phyloP scores from a whole-genome alignment of 2,113 vertebrate species.

The Telmatochromis brichardi region DNA sequence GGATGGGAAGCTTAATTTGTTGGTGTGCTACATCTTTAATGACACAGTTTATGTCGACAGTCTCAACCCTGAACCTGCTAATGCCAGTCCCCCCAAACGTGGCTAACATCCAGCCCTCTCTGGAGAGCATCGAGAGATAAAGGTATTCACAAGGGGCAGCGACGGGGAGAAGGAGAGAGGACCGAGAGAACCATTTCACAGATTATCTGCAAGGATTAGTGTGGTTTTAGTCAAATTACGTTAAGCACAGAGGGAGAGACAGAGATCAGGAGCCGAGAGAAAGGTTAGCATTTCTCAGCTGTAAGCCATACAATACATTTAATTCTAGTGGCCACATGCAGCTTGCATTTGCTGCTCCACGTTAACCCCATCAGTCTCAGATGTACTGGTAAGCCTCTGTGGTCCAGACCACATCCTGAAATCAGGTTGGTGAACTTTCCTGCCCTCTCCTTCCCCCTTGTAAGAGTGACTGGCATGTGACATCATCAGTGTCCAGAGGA shows the following conservation, averaged over 20 bases:
- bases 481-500: not conserved
- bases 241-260: slow-evolving; percentile 73
- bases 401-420: not conserved
- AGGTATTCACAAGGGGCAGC: slow-evolving; percentile 65
- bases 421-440: not conserved
- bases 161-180: slow-evolving; percentile 60
- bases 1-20: slow-evolving; percentile 67
- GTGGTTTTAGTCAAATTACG: slow-evolving; percentile 75
- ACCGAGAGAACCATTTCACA: slow-evolving; percentile 71
- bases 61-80: slow-evolving; percentile 45
- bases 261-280: slow-evolving; percentile 67
- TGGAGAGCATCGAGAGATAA: slow-evolving; percentile 40
- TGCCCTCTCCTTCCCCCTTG: too few relatives aligned
- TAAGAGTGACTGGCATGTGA: not conserved
- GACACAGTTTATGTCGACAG: slow-evolving; percentile 56
- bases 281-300: slow-evolving; percentile 72
- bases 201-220: slow-evolving; percentile 76
- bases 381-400: not conserved
- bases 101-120: slow-evolving; percentile 40
- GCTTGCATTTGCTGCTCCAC: slow-evolving; percentile 13
- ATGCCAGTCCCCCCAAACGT: slow-evolving; percentile 16
- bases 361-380: not conserved
- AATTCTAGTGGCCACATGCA: slow-evolving; percentile 54
- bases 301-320: slow-evolving; percentile 73
- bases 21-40: slow-evolving; percentile 64